phyloP scores from a whole-genome alignment of 2,888 invertebrate species.

The Gerris lacustris region DNA sequence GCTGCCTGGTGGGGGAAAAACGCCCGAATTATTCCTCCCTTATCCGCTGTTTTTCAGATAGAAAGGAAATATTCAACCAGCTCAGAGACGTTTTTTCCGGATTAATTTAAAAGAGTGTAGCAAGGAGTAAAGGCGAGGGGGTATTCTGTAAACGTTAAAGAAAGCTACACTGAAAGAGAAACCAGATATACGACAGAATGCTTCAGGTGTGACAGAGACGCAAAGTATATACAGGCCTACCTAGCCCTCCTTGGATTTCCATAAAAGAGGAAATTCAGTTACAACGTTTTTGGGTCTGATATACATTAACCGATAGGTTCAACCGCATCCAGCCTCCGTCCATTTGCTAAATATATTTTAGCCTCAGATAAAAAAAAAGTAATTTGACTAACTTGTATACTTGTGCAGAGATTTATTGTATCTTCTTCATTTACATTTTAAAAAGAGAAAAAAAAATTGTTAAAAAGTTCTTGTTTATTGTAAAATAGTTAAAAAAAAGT shows the following conservation, averaged over 20 bases:
- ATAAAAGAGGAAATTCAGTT: not conserved
- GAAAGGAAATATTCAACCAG: not conserved
- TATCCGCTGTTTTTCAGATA: not conserved
- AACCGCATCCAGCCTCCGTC: not conserved
- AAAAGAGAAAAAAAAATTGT: too few species aligned
- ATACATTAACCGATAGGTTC: not conserved
- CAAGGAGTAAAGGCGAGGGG: not conserved
- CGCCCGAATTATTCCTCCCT: slow-evolving; percentile 3
- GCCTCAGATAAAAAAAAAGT: not conserved
- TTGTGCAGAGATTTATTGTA: not conserved
- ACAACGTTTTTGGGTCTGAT: not conserved
- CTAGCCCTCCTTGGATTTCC: not conserved
- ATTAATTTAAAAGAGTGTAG: not conserved
- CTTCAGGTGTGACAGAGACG: too few species aligned
- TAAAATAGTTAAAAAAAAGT: too few species aligned
- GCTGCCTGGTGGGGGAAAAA: not conserved
- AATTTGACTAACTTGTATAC: not conserved
- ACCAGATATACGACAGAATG: too few species aligned
- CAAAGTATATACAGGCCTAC: too few species aligned
- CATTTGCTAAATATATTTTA: not conserved
- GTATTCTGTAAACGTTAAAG: too few species aligned
- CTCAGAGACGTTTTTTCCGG: not conserved
- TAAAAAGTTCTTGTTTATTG: too few species aligned
- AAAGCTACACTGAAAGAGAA: too few species aligned
- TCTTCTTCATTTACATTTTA: not conserved